Base-by-base conservation (phyloP, 2,888 invertebrate genomes). In the Pocota personata region DNA sequence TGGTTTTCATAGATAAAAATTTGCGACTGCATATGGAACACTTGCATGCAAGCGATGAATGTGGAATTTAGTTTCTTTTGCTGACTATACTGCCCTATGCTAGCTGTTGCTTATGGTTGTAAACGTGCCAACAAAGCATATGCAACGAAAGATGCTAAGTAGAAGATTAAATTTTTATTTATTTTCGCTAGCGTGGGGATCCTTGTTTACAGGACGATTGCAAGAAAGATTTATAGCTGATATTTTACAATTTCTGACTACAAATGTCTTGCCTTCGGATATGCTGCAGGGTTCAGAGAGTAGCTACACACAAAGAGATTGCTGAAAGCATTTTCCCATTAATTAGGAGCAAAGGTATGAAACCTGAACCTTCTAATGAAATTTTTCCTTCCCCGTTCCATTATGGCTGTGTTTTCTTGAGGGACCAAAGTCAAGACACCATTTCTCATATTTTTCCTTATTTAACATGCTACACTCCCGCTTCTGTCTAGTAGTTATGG, bases 271-370 rank as follows among this genome's bases (percentile, higher is more conserved):
- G 62, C 55, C 7, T 58, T 43, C 35, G 32, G 35, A 58, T 27
- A 43, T 40, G 12, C 48, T 50, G 71, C 14, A 62, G 55, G 52
- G 72, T 66, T 50, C 43, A 64, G 43, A 27, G 40, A 12, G 48
- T 46, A 52, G 43, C 55, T 10, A 12, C 40, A 14, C 35, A 82
- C 66, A 76, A 76, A 60, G 71, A 43, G 67, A 77, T 58, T 60
- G 71, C 72, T 86, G 77, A 86, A 86, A 86, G 82, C 82, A 86
- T 86, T 86, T 77, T 60, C 43, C 77, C 82, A 86, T 86, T 86
- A 86, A 86, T 86, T 86, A 86, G 72, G 46, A 43, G 37, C 16
- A 43, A 57, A 72, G 83, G 75, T 69, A 76, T 52, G 37, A 66
- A 73, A 58, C 30, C 50, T 60, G 60, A 40, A 60, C 10, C 43